Conservation (phyloP, 2,113 vertebrate species). For the Ammospiza nelsoni region DNA sequence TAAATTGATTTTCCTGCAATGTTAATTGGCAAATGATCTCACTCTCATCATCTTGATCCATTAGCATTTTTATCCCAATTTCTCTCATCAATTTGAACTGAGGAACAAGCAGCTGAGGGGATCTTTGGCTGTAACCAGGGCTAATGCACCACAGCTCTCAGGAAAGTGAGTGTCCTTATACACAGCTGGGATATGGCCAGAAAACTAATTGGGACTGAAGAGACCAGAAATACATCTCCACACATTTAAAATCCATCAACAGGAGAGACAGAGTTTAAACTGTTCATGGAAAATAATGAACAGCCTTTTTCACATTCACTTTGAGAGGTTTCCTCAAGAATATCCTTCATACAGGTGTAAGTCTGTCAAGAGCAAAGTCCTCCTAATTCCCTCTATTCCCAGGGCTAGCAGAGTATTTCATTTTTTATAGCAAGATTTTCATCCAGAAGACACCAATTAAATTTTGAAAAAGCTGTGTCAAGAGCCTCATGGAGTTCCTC, state of each 20-base stretch:
- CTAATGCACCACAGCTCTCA: background rate
- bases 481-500: background rate
- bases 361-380: background rate
- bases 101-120: background rate
- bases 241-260: background rate
- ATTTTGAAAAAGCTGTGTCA: background rate
- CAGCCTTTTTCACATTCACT: background rate
- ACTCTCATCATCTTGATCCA: background rate
- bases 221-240: background rate
- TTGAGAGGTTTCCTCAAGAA: background rate
- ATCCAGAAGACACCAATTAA: background rate
- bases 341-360: background rate
- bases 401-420: background rate
- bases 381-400: background rate
- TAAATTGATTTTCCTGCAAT: background rate
- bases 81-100: background rate
- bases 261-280: background rate
- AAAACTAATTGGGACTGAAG: background rate
- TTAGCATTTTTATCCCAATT: background rate
- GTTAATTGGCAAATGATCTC: background rate
- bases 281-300: background rate
- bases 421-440: background rate
- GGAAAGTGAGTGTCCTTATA: background rate
- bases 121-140: background rate
- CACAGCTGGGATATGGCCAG: background rate